phyloP scores from a whole-genome alignment of 2,113 vertebrate genomes.

The Mixornis gularis region DNA sequence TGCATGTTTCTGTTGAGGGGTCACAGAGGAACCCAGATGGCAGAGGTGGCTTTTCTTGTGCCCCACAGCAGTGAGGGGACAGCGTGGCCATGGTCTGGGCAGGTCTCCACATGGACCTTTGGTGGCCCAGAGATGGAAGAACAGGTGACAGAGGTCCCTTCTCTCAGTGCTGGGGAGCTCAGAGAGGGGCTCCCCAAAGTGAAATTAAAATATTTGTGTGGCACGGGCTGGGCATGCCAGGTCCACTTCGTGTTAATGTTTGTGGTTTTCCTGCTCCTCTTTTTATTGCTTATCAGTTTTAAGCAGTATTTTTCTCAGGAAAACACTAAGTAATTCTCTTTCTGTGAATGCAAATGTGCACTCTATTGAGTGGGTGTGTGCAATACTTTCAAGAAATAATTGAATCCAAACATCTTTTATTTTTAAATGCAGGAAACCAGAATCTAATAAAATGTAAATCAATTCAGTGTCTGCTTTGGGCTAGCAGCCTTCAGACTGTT shows the following conservation, averaged over 20 bases:
- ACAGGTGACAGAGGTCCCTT: neutral
- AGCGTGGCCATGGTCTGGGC: neutral
- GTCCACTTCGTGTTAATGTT: neutral
- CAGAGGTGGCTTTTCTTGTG: neutral
- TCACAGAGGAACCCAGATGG: neutral
- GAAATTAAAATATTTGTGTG: neutral
- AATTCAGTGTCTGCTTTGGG: slow-evolving; percentile 31
- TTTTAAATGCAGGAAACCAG: slow-evolving; percentile 37
- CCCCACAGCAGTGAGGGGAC: neutral
- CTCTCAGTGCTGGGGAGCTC: neutral
- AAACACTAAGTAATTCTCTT: neutral
- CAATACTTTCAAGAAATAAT: slow-evolving; percentile 33
- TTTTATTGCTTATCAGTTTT: neutral
- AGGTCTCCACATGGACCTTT: fast-evolving
- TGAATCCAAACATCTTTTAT: slow-evolving; percentile 38
- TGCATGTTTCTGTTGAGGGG: neutral
- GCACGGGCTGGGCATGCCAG: neutral
- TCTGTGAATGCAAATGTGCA: slow-evolving; percentile 26
- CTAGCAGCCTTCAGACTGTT: neutral
- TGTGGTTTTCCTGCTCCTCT: neutral
- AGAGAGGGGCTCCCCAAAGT: neutral
- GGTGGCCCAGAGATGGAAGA: neutral
- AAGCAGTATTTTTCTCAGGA: neutral
- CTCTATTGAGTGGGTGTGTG: slow-evolving; percentile 1
- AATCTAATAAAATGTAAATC: slow-evolving; percentile 48